Evolutionary conservation across 2,113 vertebrate genomes (phyloP), one percentile per base, ranked within the genome.

Genomic region (Gasterosteus aculeatus): DNA sequence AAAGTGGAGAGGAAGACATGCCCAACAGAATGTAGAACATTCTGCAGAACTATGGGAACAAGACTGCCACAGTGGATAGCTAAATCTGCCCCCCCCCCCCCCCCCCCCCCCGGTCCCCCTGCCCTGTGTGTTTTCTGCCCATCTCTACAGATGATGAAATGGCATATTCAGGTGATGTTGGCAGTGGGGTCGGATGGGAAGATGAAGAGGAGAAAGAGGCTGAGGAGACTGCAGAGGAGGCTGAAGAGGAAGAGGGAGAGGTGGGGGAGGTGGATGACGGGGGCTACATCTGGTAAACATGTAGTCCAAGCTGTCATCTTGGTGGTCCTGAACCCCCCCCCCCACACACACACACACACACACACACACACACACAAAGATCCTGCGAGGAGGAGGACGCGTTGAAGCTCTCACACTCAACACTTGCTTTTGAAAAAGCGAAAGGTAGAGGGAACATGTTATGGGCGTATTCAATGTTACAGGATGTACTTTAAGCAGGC

Each of bases 121-220:
- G n/a, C 42, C 31, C 63, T 29, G 2, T 33, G 14, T 73, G 66
- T 35, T 67, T 73, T 87, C 38, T 60, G 39, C 54, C 18, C 8
- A 0, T 60, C 69, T 75, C 73, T 33, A 2, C 87, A 99, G 97
- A 99, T 47, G 96, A 98, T 69, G 91, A 95, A 10, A 91, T 93
- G 66, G 93, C 94, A 38, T 98, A 98, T 92, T 99, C 97, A 0
- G 97, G 97, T 0, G 97, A 98, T 94, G 96, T 96, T 26, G 97
- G 97, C 71, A 99, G 97, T 3, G 95, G 96, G 0, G 96, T 98
- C 0, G 97, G 97, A 85, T 99, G 97, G 97, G 97, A 98, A 87
- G 97, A 99, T 0, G 97, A 98, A 77, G 97, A 99, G 64, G 97
- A 99, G 88, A 97, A 98, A 91, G 97, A 97, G 91, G 89, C 93